A percentile compares a stretch with the other conserved stretches of the same genome.
Evolutionary conservation across 2,888 invertebrate genomes (phyloP).

Genomic region (Noctua pronuba): DNA sequence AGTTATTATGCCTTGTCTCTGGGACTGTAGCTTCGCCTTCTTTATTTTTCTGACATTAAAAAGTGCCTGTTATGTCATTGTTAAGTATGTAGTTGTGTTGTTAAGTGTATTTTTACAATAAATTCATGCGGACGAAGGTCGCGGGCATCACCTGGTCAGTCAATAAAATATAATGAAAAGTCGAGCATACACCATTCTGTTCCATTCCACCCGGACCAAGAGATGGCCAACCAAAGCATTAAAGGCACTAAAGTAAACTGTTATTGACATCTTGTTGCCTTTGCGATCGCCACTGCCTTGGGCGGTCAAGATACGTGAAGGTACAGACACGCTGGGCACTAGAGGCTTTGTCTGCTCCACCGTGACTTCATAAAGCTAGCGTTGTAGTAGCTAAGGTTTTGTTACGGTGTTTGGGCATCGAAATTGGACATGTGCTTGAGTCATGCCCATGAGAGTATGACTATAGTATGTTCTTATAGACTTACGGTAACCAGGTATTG

Average conservation of each 20-base stretch:
- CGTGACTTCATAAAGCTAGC: constrained; percentile 6
- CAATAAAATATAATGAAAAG: neutral
- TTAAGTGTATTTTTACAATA: neutral
- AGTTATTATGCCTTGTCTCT: too few relatives aligned
- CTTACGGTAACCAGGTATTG: neutral
- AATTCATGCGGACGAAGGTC: too few relatives aligned
- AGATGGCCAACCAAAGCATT: neutral
- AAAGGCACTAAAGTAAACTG: neutral
- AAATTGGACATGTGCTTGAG: neutral
- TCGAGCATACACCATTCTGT: neutral
- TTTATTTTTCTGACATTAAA: too few relatives aligned
- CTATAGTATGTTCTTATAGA: neutral
- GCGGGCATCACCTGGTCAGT: too few relatives aligned
- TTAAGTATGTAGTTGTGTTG: too few relatives aligned
- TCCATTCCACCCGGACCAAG: neutral
- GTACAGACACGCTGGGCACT: neutral
- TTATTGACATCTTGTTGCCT: constrained; percentile 6
- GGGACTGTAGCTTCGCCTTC: too few relatives aligned
- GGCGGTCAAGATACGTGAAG: neutral
- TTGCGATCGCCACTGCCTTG: neutral
- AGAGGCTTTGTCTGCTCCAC: neutral
- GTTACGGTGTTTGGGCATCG: neutral
- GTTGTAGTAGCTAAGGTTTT: constrained; percentile 5
- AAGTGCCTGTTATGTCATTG: too few relatives aligned
- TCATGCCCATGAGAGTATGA: neutral